These are phyloP conservation scores for Brenthis hecate DNA, from an alignment of 2,888 invertebrate species.

Conservation along the genomic window DNA sequence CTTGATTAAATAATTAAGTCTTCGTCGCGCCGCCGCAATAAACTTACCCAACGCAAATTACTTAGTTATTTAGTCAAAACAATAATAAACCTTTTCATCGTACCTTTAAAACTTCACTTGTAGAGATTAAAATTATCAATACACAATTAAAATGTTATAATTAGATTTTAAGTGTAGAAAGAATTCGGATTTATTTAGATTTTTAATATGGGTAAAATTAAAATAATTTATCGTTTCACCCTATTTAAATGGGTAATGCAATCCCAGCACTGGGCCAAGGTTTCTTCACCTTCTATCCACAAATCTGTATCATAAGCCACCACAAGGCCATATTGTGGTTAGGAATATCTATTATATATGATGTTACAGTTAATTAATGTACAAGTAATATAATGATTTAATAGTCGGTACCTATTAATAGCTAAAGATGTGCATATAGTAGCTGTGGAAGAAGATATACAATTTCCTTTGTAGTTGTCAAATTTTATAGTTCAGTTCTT, in stretches of 20 bases:
- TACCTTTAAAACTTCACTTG: background rate
- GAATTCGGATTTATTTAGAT: too few relatives aligned
- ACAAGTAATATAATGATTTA: constrained; percentile 16
- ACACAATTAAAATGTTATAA: too few relatives aligned
- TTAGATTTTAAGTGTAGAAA: too few relatives aligned
- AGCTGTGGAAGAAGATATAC: background rate
- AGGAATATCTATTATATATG: constrained; percentile 25
- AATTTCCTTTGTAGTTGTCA: too few relatives aligned
- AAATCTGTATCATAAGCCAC: constrained; percentile 36
- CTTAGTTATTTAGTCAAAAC: constrained; percentile 6
- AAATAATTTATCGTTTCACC: constrained; percentile 1
- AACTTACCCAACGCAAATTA: constrained; percentile 35
- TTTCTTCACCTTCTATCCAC: constrained; percentile 32
- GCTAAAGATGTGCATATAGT: background rate
- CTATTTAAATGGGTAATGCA: constrained; percentile 17
- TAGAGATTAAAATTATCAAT: too few relatives aligned
- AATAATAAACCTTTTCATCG: constrained; percentile 15
- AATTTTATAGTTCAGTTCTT: too few relatives aligned
- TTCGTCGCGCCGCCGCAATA: constrained; percentile 27
- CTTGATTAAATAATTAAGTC: constrained; percentile 34
- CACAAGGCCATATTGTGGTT: constrained; percentile 38
- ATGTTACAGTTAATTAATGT: constrained; percentile 30
- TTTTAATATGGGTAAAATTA: background rate
- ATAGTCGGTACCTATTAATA: constrained; percentile 40
- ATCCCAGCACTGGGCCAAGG: constrained; percentile 32